phyloP scores from a whole-genome alignment of 1,140 invertebrate species.

The Panonychus citri region DNA sequence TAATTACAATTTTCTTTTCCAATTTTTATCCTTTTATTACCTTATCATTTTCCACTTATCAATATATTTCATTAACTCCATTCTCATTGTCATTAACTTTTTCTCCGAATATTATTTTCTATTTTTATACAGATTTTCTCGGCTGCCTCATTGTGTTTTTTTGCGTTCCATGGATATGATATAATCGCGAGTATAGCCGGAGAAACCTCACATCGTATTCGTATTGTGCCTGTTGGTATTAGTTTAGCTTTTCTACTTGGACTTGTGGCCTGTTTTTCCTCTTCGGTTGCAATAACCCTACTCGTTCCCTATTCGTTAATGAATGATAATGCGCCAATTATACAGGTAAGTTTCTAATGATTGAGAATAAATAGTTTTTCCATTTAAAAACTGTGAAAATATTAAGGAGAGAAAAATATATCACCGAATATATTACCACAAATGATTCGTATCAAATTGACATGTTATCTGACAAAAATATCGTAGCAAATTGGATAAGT shows the following conservation, averaged over 20 bases:
- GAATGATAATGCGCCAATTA: too few relatives aligned
- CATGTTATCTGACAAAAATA: too few relatives aligned
- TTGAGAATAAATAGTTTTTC: neutral
- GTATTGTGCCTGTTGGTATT: constrained; percentile 58
- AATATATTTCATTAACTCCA: neutral
- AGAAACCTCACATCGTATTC: constrained; percentile 75
- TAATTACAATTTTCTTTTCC: too few relatives aligned
- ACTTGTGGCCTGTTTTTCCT: constrained; percentile 3
- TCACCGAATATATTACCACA: too few relatives aligned
- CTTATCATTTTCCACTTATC: neutral
- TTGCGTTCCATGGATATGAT: constrained; percentile 22
- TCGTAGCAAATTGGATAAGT: too few relatives aligned
- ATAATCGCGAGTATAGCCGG: constrained; percentile 86
- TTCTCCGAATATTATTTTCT: neutral
- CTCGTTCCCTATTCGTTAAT: constrained; percentile 5
- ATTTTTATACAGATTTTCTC: constrained; percentile 19
- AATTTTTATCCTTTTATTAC: too few relatives aligned
- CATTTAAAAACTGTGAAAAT: neutral
- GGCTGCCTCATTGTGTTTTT: constrained; percentile 10
- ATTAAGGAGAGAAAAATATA: too few relatives aligned
- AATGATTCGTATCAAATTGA: too few relatives aligned
- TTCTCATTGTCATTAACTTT: neutral
- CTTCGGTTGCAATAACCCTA: constrained; percentile 2
- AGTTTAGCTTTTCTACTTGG: constrained; percentile 6
- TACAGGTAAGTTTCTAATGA: too few relatives aligned